A percentile compares a stretch with the other conserved stretches of the same genome.
Conservation (phyloP, 2,113 vertebrate species). For the Caracal caracal region DNA sequence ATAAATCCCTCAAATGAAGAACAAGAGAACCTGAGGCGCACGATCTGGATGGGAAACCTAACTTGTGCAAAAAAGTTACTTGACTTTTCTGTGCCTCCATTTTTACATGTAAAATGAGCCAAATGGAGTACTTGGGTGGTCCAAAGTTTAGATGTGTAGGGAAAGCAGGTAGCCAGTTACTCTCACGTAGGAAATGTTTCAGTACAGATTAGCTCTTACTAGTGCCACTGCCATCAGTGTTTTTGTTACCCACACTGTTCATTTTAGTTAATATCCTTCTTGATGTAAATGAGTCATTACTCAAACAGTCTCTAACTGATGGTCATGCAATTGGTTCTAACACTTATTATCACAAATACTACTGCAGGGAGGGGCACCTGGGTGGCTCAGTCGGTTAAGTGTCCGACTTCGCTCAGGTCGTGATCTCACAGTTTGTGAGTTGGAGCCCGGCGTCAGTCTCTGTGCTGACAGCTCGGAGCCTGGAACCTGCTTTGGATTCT, state of each 20-base stretch:
- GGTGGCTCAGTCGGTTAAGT: too few relatives aligned
- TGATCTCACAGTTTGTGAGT: too few relatives aligned
- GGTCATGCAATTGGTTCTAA: neutral
- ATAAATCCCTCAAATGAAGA: neutral
- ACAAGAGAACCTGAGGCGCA: accelerated
- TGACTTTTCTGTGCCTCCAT: neutral
- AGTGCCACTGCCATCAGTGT: neutral
- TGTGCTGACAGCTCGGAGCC: too few relatives aligned
- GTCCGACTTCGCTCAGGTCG: too few relatives aligned
- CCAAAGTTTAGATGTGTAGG: neutral
- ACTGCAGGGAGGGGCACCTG: neutral
- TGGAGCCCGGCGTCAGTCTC: too few relatives aligned
- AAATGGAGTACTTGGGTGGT: neutral
- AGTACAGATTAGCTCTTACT: neutral
- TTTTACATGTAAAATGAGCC: neutral
- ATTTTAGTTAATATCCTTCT: neutral
- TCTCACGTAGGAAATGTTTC: neutral
- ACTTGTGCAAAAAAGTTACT: neutral
- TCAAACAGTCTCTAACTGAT: neutral
- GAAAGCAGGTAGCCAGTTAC: neutral
- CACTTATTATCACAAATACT: neutral
- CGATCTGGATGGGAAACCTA: neutral
- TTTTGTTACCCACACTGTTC: neutral
- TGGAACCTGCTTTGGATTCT: too few relatives aligned
- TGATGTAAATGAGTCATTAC: neutral